These are phyloP conservation scores for Meloe dianella DNA, from an alignment of 2,888 invertebrate species.

Conservation along the genomic window DNA sequence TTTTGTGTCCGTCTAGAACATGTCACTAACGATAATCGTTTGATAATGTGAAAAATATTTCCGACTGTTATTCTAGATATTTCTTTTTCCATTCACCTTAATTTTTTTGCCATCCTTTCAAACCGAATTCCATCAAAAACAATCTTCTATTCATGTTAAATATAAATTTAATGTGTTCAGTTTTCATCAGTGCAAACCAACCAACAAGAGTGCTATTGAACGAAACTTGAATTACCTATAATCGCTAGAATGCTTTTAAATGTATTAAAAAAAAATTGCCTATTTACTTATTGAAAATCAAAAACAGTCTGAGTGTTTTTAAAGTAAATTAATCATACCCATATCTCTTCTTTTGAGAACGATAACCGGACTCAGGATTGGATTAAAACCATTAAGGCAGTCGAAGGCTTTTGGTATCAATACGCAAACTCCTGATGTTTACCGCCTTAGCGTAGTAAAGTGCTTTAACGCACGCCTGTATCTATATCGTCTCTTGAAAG, in stretches of 20 bases:
- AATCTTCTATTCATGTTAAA: background rate
- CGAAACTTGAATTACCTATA: background rate
- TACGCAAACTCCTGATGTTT: too few species aligned
- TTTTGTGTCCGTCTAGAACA: background rate
- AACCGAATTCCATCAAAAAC: too few species aligned
- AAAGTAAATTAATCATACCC: background rate
- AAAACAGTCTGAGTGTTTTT: too few species aligned
- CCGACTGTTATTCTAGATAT: background rate
- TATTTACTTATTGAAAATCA: too few species aligned
- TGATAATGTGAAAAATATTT: background rate
- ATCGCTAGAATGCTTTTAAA: background rate
- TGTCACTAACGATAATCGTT: background rate
- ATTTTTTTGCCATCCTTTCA: background rate
- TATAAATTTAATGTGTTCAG: background rate
- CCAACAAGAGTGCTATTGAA: background rate
- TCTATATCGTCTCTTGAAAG: too few species aligned
- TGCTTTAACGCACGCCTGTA: too few species aligned
- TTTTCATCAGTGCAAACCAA: background rate
- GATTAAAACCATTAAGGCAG: too few species aligned
- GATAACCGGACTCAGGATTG: too few species aligned
- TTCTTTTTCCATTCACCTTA: background rate
- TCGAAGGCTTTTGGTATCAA: too few species aligned
- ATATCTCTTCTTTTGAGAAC: background rate
- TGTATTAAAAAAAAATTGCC: background rate
- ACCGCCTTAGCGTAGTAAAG: too few species aligned